Evolutionary conservation across 2,888 invertebrate genomes (phyloP), one percentile per base, ranked within the genome.

Genomic region (Drosophila helvetica): DNA sequence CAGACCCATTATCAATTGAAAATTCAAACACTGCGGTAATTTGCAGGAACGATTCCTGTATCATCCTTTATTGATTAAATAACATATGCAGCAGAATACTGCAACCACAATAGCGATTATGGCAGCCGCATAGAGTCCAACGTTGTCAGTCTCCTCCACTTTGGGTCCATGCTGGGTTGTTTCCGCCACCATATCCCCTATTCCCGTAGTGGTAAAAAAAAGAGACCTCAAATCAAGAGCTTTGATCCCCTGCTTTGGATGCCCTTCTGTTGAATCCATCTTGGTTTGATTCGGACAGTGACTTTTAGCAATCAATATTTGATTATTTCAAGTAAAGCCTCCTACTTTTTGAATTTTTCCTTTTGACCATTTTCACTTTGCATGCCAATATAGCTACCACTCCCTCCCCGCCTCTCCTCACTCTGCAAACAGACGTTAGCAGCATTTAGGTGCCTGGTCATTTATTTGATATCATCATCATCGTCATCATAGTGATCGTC

Each of bases 321-420:
- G 30, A 9, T 0, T 10, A 8, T 6, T 38, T 38, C 6, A 7
- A n/a, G 38, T n/a, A 15, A 38, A 7, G 38, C 38, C 38, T 38
- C 7, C 38, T 38, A 38, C n/a, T 38, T 38, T 51, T 58, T 42
- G 63, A 46, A 46, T 61, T 68, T 58, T 66, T 53, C 10, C 46
- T 4, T 27, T 38, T 38, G 60, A 59, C 52, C 15, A 76, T 73
- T 85, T 86, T 82, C 79, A 82, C 86, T 82, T 82, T 85, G 77
- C 79, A 76, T 79, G 69, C 46, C 53, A 25, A 60, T 53, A 30
- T 22, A n/a, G 50, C 25, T 22, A 10, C 27, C 27, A 8, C 27
- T 42, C 15, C 6, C 22, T 15, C 18, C 22, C 33, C 57, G 1
- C 27, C 18, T 8, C 57, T 3, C 27, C 18, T 8, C 10, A 42